phyloP scores from a whole-genome alignment of 2,113 vertebrate genomes.

The Clupea harengus region DNA sequence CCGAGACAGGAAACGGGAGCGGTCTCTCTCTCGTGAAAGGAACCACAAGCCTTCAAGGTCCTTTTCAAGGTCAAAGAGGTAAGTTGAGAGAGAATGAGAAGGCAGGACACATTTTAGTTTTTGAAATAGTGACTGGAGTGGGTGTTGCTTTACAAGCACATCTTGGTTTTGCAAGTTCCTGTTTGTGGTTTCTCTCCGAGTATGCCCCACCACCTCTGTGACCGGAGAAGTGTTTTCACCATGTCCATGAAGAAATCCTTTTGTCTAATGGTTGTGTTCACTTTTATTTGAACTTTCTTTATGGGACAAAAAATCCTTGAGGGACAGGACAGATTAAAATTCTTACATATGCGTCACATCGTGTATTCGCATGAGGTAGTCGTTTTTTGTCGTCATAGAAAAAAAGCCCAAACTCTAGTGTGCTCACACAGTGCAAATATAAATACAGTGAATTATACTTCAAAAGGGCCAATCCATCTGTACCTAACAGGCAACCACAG shows the following conservation, averaged over 20 bases:
- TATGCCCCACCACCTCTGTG: background rate
- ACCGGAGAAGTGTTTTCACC: too few species aligned
- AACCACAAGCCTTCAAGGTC: constrained; percentile 91
- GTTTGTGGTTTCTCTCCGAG: background rate
- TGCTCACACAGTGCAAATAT: too few species aligned
- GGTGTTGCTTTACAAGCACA: background rate
- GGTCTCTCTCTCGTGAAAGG: constrained; percentile 91
- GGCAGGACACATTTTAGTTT: background rate
- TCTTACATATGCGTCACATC: too few species aligned
- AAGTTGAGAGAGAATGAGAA: constrained; percentile 35
- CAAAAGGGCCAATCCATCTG: too few species aligned
- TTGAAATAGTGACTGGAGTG: background rate
- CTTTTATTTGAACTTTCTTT: too few species aligned
- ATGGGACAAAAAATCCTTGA: too few species aligned
- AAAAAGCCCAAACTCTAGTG: too few species aligned
- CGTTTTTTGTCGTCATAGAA: too few species aligned
- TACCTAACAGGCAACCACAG: too few species aligned
- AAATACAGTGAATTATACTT: too few species aligned
- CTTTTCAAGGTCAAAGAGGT: constrained; percentile 95
- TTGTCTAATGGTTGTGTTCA: background rate
- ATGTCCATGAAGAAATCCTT: background rate
- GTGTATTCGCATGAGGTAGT: too few species aligned
- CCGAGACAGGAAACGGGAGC: constrained; percentile 90
- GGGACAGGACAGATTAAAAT: too few species aligned
- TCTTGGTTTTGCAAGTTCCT: background rate